A percentile compares a stretch with the other conserved stretches of the same genome.
Conservation (phyloP, 1,140 invertebrate genomes). For the Drosophila tsacasi region DNA sequence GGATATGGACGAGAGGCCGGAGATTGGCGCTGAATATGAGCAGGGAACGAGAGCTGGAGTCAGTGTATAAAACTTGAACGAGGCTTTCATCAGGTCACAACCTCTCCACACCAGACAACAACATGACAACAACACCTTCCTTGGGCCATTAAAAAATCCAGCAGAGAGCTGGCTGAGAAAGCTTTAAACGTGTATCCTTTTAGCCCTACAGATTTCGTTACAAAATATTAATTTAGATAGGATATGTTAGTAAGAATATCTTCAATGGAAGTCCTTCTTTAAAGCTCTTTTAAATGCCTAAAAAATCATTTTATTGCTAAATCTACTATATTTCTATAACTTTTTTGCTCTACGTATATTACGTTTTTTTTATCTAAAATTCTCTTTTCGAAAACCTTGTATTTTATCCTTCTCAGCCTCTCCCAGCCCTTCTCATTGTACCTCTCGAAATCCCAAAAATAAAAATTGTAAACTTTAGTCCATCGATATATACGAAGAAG, state of each 20-base stretch:
- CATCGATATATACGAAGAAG: slow-evolving; percentile 29
- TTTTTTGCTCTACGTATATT: no score
- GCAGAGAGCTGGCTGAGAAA: slow-evolving; percentile 24
- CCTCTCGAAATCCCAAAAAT: slow-evolving; percentile 12
- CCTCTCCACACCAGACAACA: slow-evolving; percentile 29
- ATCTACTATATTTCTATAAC: no score
- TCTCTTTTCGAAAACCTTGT: background rate
- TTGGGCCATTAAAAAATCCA: slow-evolving; percentile 11
- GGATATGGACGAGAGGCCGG: slow-evolving; percentile 36
- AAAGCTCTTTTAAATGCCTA: background rate
- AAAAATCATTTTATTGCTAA: no score
- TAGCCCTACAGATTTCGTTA: background rate
- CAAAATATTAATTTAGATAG: background rate
- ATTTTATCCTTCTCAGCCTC: slow-evolving; percentile 10
- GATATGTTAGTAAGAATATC: background rate
- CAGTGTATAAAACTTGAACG: slow-evolving; percentile 52
- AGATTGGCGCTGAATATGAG: slow-evolving; percentile 20
- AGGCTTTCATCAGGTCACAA: slow-evolving; percentile 36
- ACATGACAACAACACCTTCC: slow-evolving; percentile 16
- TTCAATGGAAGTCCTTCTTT: background rate
- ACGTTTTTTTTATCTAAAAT: background rate
- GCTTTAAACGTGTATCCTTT: background rate
- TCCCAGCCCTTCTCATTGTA: slow-evolving; percentile 17
- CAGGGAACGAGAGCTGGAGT: slow-evolving; percentile 31
- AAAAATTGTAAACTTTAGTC: slow-evolving; percentile 28